These are phyloP conservation scores for Anoncus sp. DNA, from an alignment of 2,888 invertebrate species.

Conservation along the genomic window DNA sequence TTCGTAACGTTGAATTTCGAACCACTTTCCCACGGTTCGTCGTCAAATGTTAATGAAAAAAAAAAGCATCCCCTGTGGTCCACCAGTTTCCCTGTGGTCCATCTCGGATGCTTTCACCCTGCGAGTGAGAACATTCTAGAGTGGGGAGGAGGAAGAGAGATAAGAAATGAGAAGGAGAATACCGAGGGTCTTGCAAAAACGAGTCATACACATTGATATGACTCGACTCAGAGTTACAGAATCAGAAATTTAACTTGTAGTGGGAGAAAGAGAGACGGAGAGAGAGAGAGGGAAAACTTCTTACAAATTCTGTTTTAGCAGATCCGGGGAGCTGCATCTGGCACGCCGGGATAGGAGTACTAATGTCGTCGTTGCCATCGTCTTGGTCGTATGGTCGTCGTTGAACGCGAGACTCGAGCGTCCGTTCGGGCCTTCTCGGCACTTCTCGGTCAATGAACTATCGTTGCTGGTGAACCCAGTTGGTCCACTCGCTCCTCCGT, in stretches of 20 bases:
- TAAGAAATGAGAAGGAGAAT: slow-evolving; percentile 13
- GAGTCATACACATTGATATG: slow-evolving; percentile 5
- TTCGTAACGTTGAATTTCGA: slow-evolving; percentile 7
- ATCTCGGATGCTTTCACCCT: too few relatives aligned
- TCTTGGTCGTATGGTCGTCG: slow-evolving; percentile 43
- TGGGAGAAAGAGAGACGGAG: slow-evolving; percentile 2
- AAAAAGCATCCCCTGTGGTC: slow-evolving; percentile 48
- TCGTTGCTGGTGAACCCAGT: slow-evolving; percentile 82
- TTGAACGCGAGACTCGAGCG: slow-evolving; percentile 63
- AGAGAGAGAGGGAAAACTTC: slow-evolving; percentile 25
- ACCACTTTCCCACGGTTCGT: slow-evolving; percentile 47
- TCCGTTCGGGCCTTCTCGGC: slow-evolving; percentile 75
- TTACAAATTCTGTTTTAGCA: slow-evolving; percentile 57
- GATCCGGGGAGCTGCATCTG: slow-evolving; percentile 20
- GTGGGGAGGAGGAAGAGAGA: slow-evolving; percentile 33
- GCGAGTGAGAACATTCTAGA: too few relatives aligned
- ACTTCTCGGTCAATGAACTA: slow-evolving; percentile 82
- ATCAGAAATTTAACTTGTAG: slow-evolving; percentile 18
- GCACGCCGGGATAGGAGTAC: slow-evolving; percentile 39
- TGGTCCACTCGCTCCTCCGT: slow-evolving; percentile 79
- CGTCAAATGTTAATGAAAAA: slow-evolving; percentile 5
- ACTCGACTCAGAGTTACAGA: slow-evolving; percentile 3
- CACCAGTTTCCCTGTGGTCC: too few relatives aligned
- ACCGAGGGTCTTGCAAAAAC: neutral
- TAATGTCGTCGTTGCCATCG: slow-evolving; percentile 43